Evolutionary conservation across 2,888 invertebrate species (phyloP).

Genomic region (Cataglyphis albicans): DNA sequence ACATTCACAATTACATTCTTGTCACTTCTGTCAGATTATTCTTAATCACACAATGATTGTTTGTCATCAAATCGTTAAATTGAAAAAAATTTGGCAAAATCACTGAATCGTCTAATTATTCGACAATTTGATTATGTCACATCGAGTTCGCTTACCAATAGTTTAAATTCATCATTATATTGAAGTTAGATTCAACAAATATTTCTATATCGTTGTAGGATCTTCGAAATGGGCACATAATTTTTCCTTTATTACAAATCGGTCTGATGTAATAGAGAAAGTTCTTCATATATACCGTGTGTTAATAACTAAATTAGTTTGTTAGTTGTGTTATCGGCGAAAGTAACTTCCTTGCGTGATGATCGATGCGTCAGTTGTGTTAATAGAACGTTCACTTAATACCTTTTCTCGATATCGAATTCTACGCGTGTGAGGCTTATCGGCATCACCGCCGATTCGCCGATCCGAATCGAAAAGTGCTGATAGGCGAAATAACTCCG

Average conservation of each 20-base stretch:
- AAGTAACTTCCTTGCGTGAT: background rate
- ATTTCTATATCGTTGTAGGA: background rate
- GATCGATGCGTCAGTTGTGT: background rate
- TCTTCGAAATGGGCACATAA: background rate
- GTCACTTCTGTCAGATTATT: background rate
- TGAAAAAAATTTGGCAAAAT: background rate
- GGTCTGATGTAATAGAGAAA: background rate
- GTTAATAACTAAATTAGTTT: constrained; percentile 26
- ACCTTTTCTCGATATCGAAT: constrained; percentile 40
- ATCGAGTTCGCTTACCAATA: background rate
- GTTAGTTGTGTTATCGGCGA: background rate
- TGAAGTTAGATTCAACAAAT: background rate
- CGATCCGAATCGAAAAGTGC: constrained; percentile 11
- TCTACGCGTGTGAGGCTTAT: constrained; percentile 36
- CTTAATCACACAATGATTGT: background rate
- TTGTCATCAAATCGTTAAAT: background rate
- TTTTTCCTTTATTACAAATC: background rate
- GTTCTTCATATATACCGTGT: background rate
- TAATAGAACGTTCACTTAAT: constrained; percentile 19
- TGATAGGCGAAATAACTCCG: constrained; percentile 48
- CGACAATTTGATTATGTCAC: background rate
- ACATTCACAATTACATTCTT: constrained; percentile 24
- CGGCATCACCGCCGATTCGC: constrained; percentile 31
- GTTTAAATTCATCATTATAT: background rate
- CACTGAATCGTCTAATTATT: background rate